Base-by-base conservation (phyloP, 2,888 invertebrate genomes). In the Pocota personata region DNA sequence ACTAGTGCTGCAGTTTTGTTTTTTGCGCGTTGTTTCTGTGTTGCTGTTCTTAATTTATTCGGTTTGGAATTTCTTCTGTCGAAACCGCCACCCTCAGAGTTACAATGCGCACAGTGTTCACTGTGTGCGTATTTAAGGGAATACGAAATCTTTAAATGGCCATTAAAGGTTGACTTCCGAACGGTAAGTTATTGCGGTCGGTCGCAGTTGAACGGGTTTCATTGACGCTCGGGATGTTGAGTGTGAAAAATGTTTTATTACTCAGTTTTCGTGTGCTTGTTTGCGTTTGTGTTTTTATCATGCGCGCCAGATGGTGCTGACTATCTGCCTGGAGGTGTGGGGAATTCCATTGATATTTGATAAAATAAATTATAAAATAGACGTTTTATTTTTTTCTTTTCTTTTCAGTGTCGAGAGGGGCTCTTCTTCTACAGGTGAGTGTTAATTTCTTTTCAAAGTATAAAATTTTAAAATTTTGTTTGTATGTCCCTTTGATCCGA, bases 101-200 rank as follows among this genome's bases (percentile, higher is more conserved):
- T 16, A 35, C 37, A 48, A 48, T 37, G 37, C 48, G 14, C 43
- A 55, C 30, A 52, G n/a, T 32, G 67, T 46, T 60, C 10, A 35
- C 50, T 48, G 16, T 64, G 21, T 64, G 2, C 8, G 3, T 5
- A 30, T 52, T 50, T 35, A 69, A 62, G 30, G 50, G 72, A 55
- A 58, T 48, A 19, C 8, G n/a, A 84, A 83, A 72, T 83, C 87
- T 73, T 87, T 83, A 60, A 73, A 80, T 55, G 35, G 37, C 62
- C 66, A 72, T 83, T 66, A 75, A 76, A 76, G 72, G 58, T 71
- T 62, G 73, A 72, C 83, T 87, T 78, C 83, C 77, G 79, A 80
- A 82, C 66, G 78, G 75, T 84, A 87, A 87, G 75, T 87, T 87
- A 87, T 88, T 83, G 87, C 78, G 87, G 88, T 87, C 58, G 87